Percentiles rank a stretch among this genome's conserved stretches.
Conservation (phyloP, 2,113 vertebrate genomes). For the Forbesichthys agassizii region DNA sequence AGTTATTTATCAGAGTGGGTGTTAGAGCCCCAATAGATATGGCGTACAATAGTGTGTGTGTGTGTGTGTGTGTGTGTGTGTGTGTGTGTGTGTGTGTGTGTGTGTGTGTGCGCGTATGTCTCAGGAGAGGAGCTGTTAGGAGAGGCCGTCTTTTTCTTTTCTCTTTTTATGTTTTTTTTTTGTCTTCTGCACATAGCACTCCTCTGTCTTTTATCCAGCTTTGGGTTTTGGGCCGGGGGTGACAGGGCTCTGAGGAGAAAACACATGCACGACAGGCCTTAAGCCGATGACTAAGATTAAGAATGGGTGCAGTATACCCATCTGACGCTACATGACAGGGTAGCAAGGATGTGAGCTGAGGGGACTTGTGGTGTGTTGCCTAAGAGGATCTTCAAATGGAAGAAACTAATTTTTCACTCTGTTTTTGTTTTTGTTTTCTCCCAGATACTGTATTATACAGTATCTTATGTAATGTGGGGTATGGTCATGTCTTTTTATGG, state of each 20-base stretch:
- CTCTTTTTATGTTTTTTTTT: constrained; percentile 38
- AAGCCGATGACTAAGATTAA: constrained; percentile 66
- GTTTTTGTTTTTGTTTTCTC: constrained; percentile 17
- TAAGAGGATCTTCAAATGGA: constrained; percentile 56
- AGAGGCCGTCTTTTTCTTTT: neutral
- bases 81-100: neutral
- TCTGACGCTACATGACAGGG: constrained; percentile 46
- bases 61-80: neutral
- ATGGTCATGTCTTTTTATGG: constrained; percentile 11
- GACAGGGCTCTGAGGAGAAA: constrained; percentile 34
- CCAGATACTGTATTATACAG: constrained; percentile 20
- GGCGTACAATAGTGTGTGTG: neutral
- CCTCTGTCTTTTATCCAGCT: constrained; percentile 53
- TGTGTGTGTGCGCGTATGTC: neutral
- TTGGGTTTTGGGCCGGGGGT: constrained; percentile 37
- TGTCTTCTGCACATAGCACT: constrained; percentile 34
- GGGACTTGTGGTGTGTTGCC: constrained; percentile 25
- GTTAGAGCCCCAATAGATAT: constrained; percentile 12
- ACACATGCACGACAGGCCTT: constrained; percentile 57
- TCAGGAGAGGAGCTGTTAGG: neutral
- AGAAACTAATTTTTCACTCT: neutral
- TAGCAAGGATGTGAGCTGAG: constrained; percentile 26
- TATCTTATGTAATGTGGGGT: constrained; percentile 15
- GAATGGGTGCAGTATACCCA: constrained; percentile 46
- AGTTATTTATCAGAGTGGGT: constrained; percentile 46